Evolutionary conservation across 1,140 invertebrate genomes (phyloP), one percentile per base, ranked within the genome.

Genomic region (Solenopsis fugax): DNA sequence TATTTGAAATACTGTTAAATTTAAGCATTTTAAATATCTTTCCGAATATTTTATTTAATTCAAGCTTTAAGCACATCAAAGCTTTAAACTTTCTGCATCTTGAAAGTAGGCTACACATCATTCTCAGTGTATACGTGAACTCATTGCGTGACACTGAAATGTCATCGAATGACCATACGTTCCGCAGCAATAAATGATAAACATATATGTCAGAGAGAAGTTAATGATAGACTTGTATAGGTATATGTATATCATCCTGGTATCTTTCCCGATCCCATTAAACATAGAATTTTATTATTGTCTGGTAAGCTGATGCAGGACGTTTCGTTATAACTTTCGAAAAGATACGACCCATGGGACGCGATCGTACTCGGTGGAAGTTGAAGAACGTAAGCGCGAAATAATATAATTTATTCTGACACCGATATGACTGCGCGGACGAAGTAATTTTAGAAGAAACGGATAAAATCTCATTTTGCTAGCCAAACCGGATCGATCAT

Each of bases 241-340:
- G 4, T 5, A 71, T 5, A 71, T n/a, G 78, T 69, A n/a, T 69
- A 80, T 89, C 76, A 72, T 87, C 62, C 50, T 85, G 69, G 50
- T 62, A 48, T 75, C 34, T n/a, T 69, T 88, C 81, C 64, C 69
- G 62, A 52, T 24, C 24, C 34, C 50, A 84, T 90, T 48, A 90
- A 90, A 87, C 37, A 29, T 18, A 69, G 58, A 75, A 88, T 88
- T 76, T 90, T 88, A 90, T 90, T 90, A 88, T 86, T 85, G 48
- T 37, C 5, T 10, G 29, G 69, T 65, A 76, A 87, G 48, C 69
- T 37, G 9, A 1, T 5, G 41, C 21, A 56, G 58, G 29, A 82
- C 62, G 29, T 86, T 89, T 76, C 71, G 71, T 89, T 89, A 81
- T 71, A 62, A 86, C 18, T 34, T 82, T 72, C 50, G 16, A 62